A percentile compares a stretch with the other conserved stretches of the same genome.
Conservation (phyloP, 37 sponge, comb jelly and placozoan genomes). For the Halichondria panicea region DNA sequence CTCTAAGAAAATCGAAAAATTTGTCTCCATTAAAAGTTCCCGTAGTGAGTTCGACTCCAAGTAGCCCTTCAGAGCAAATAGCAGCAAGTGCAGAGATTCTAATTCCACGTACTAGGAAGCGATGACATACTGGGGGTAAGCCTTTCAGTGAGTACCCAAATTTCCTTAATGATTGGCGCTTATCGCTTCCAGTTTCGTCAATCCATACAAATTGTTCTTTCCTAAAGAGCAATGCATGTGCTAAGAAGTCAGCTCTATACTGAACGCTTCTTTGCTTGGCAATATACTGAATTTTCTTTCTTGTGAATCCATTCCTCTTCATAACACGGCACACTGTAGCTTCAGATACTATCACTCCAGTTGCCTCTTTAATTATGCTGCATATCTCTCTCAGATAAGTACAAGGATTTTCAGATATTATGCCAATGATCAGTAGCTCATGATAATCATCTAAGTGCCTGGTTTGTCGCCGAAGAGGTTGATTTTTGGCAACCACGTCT, state of each 20-base stretch:
- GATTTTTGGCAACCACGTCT: not conserved
- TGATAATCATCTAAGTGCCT: constrained; percentile 41
- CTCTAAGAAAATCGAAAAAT: constrained; percentile 34
- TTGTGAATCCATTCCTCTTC: constrained; percentile 27
- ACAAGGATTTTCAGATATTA: constrained; percentile 31
- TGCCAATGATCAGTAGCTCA: constrained; percentile 34
- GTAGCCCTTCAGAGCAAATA: constrained; percentile 25
- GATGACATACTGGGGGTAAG: not conserved
- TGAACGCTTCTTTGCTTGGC: constrained; percentile 33
- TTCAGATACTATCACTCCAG: constrained; percentile 19
- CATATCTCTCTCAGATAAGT: constrained; percentile 49
- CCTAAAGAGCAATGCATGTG: constrained; percentile 10
- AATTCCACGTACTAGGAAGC: constrained; percentile 8
- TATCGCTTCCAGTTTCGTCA: constrained; percentile 57
- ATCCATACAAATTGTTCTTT: constrained; percentile 33
- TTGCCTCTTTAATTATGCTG: constrained; percentile 3
- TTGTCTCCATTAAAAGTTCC: constrained; percentile 18
- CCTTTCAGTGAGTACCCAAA: constrained; percentile 34
- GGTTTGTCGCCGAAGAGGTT: not conserved
- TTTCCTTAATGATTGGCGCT: constrained; percentile 6
- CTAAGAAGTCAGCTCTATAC: constrained; percentile 29
- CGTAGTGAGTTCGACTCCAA: constrained; percentile 22
- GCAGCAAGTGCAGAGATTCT: constrained; percentile 39
- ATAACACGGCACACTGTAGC: constrained; percentile 35
- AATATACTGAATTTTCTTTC: constrained; percentile 34